phyloP scores from a whole-genome alignment of 2,797 vertebrate genomes.

The Mormyrops boulengeri region DNA sequence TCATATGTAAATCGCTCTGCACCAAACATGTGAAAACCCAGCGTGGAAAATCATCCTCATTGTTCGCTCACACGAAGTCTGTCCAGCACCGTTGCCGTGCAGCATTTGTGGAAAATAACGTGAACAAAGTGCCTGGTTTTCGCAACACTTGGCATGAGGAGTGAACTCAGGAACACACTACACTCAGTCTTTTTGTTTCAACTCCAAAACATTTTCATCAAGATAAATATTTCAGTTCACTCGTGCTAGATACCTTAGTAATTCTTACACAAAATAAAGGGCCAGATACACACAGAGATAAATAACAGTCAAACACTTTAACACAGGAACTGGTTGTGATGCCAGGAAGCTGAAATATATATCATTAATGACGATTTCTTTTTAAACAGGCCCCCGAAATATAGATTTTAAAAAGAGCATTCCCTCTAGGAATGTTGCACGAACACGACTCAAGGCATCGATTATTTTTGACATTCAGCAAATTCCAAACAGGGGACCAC shows the following conservation, averaged over 20 bases:
- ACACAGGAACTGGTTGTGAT: not conserved
- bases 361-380: not conserved
- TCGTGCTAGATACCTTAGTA: not conserved
- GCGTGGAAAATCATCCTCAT: not conserved
- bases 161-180: not conserved
- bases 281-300: not conserved
- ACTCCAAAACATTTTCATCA: not conserved
- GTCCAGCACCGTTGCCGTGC: not conserved
- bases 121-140: not conserved
- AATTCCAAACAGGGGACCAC: not conserved
- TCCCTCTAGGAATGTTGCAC: not conserved
- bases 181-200: not conserved
- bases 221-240: not conserved
- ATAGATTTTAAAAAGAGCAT: not conserved
- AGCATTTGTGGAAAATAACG: not conserved
- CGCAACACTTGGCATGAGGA: not conserved
- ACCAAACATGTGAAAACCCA: not conserved
- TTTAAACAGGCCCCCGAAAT: not conserved
- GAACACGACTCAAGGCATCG: not conserved
- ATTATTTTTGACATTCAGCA: not conserved
- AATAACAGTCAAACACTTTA: conserved; percentile 9
- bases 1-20: not conserved
- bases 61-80: not conserved
- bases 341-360: not conserved
- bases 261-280: not conserved